Base-by-base conservation (phyloP, 1,140 invertebrate genomes). In the Drosophila mauritiana region DNA sequence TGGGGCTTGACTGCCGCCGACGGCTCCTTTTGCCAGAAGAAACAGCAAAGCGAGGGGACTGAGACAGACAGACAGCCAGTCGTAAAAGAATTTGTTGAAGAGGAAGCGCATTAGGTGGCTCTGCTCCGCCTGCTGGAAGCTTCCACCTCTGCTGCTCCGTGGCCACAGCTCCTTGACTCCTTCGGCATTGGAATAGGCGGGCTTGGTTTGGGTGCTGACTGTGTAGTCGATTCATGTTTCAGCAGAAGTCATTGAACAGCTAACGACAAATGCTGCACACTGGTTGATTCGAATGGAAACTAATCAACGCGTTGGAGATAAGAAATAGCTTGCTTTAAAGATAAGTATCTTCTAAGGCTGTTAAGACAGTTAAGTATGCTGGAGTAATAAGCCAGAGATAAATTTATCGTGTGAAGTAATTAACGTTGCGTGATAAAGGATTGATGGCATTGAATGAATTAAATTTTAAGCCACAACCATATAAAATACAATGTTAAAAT, bases 221-320 rank as follows among this genome's bases (percentile, higher is more conserved):
- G 72, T 88, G 84, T 89, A 78, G 84, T 80, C 84, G 84, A 89
- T 88, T 88, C 84, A 88, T 89, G 84, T 90, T 82, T 90, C 68
- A 79, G 51, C 59, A 76, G 64, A 91, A 89, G 89, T 89, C 89
- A 83, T 89, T 91, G 80, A 91, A 91, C 89, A 91, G 88, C 79
- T 84, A 70, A 77, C 81, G 63, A 81, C 79, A 75, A 57, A 75
- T 55, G 72, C 61, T 10, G 46, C 46, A 75, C 73, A 65, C 43
- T 75, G 73, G 73, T 49, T 34, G 59, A 7, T 36, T 39, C 17
- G 20, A 15, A 20, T 22, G 25, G 34, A 45, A 48, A 40, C 42
- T 25, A 36, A 49, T 64, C 42, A 46, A 4, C 4, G 22, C 11
- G 8, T 25, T 11, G 11, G 0, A 34, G 54, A 49, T 64, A 64